Evolutionary conservation across 2,888 invertebrate genomes (phyloP).

Genomic region (Scaptomyza reducta): DNA sequence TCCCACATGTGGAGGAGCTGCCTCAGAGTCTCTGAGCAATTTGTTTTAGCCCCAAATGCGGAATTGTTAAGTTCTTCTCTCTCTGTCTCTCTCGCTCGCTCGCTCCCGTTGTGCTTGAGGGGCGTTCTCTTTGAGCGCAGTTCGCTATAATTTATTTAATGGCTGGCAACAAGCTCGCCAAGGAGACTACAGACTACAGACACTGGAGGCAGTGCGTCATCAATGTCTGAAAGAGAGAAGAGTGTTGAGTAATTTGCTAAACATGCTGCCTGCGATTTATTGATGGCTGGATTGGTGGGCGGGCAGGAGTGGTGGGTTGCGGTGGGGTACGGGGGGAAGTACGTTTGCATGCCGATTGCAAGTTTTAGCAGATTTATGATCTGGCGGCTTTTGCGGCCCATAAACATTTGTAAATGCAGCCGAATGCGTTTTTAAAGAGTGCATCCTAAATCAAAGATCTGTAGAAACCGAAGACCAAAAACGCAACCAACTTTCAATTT

Average conservation of each 20-base stretch:
- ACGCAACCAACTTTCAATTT: constrained; percentile 57
- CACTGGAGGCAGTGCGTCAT: constrained; percentile 35
- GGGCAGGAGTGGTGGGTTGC: neutral
- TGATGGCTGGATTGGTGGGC: neutral
- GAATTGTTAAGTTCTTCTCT: constrained; percentile 21
- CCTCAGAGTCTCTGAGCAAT: constrained; percentile 29
- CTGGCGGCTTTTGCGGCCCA: constrained; percentile 55
- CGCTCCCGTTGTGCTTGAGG: constrained; percentile 2
- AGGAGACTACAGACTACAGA: neutral
- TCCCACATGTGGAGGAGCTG: constrained; percentile 58
- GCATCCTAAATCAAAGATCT: constrained; percentile 81
- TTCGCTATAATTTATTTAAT: constrained; percentile 82
- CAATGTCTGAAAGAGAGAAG: constrained; percentile 36
- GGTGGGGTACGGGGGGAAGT: neutral
- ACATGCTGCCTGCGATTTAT: constrained; percentile 45
- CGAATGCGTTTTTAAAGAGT: constrained; percentile 83
- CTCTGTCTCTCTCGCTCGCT: neutral
- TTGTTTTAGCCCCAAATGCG: constrained; percentile 34
- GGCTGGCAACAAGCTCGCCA: constrained; percentile 44
- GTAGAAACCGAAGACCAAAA: constrained; percentile 47
- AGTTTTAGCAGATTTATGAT: constrained; percentile 63
- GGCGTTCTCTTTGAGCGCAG: constrained; percentile 41
- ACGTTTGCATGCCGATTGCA: constrained; percentile 30
- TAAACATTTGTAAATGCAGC: constrained; percentile 72
- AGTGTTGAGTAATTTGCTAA: constrained; percentile 81